Base-by-base conservation (phyloP, 2,888 invertebrate species). In the Drosophila merina region DNA sequence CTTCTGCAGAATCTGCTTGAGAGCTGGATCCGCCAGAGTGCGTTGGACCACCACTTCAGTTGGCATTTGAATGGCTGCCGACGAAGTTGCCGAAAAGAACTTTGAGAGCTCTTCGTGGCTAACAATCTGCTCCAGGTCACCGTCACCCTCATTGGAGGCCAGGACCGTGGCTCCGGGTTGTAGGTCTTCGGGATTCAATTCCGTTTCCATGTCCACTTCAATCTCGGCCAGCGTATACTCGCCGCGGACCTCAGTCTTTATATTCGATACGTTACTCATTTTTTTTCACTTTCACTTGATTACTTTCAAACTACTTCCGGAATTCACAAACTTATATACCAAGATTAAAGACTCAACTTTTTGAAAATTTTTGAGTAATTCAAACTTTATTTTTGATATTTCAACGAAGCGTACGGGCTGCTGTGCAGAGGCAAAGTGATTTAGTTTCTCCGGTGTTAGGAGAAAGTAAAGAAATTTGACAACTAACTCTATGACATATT, bases 201-300 rank as follows among this genome's bases (percentile, higher is more conserved):
- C 25, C 20, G 56, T 25, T 26, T 72, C 66, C 9, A 47, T 20
- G 6, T 69, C 85, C 6, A 72, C 68, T 14, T 84, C 76, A 2
- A 84, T 78, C 26, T 81, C 81, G 3, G 84, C 76, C 55, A 81
- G 44, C 0, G 85, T 54, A n/a, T 74, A 72, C 45, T 77, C 76
- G 14, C 60, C 60, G n/a, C 9, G 25, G 3, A 25, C 64, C 76
- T 5, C n/a, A 14, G 10, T 25, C 9, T 7, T 44, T 12, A 28
- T 4, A 7, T n/a, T 42, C 3, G 1, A 12, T 10, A 51, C 26
- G 20, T 63, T 28, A 5, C 25, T 38, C 64, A 64, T 64, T 5
- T 30, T 14, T 14, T 33, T 33, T 33, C 33, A 10, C 33, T 10
- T 33, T 33, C 33, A 33, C 33, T 33, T 12, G 12, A n/a, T 36